Conservation (phyloP, 1,140 invertebrate species). For the Calliphora vicina region DNA sequence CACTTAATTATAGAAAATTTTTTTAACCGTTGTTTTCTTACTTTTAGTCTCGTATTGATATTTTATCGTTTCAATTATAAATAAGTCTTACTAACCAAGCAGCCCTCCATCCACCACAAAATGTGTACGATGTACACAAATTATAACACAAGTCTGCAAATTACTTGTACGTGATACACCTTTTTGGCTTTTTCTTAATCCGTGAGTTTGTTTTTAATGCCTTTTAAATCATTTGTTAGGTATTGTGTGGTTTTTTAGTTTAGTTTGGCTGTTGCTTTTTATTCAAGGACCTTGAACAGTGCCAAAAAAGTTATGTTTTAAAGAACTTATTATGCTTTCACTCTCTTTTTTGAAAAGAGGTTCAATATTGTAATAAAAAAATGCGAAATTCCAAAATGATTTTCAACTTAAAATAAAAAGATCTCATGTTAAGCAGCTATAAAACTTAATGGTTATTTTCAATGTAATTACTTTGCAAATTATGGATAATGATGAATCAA, state of each 20-base stretch:
- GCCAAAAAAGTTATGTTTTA: neutral
- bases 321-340: neutral
- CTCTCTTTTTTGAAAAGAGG: neutral
- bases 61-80: neutral
- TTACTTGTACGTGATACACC: conserved; percentile 15
- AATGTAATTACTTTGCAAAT: neutral
- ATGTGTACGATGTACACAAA: neutral
- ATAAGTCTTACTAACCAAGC: too few species aligned
- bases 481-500: conserved; percentile 13
- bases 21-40: neutral
- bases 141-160: neutral
- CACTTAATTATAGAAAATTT: neutral
- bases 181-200: neutral
- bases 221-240: neutral
- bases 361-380: neutral
- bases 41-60: neutral
- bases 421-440: conserved; percentile 5
- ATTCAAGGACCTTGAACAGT: neutral
- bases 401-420: neutral
- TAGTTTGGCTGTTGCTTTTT: neutral
- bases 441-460: neutral
- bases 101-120: too few species aligned
- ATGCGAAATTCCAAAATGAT: neutral
- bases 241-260: neutral
- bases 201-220: conserved; percentile 2